phyloP scores from a whole-genome alignment of 2,888 invertebrate genomes.

The Pammene fasciana region DNA sequence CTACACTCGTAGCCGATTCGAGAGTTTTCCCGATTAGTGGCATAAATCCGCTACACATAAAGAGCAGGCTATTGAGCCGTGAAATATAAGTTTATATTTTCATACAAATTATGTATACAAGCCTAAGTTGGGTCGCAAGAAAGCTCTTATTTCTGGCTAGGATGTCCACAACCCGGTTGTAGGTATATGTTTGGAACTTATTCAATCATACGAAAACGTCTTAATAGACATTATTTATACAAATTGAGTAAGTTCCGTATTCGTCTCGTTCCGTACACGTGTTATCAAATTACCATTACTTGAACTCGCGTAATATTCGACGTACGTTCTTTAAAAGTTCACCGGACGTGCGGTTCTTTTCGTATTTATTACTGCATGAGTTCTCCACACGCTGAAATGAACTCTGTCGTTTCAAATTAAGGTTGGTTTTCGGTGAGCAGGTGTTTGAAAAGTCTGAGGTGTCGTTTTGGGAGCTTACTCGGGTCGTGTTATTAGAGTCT shows the following conservation, averaged over 20 bases:
- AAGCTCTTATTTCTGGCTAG: too few relatives aligned
- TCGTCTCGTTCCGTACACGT: slow-evolving; percentile 51
- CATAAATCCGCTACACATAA: too few relatives aligned
- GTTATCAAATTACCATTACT: slow-evolving; percentile 69
- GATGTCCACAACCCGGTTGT: too few relatives aligned
- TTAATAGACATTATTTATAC: neutral
- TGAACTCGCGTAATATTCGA: slow-evolving; percentile 61
- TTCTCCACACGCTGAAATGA: slow-evolving; percentile 41
- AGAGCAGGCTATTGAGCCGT: too few relatives aligned
- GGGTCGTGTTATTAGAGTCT: slow-evolving; percentile 74
- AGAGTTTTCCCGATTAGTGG: too few relatives aligned
- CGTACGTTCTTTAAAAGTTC: slow-evolving; percentile 70
- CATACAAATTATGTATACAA: too few relatives aligned
- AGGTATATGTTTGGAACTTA: too few relatives aligned
- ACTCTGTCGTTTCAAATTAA: slow-evolving; percentile 46
- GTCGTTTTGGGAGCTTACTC: slow-evolving; percentile 74
- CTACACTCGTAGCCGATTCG: too few relatives aligned
- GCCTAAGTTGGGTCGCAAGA: too few relatives aligned
- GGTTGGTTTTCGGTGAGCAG: slow-evolving; percentile 51
- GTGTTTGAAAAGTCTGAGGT: slow-evolving; percentile 61
- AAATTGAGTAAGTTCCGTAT: neutral
- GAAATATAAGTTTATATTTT: too few relatives aligned
- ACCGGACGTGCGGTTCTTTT: slow-evolving; percentile 68
- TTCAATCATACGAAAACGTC: too few relatives aligned
- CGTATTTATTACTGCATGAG: slow-evolving; percentile 63